These are phyloP conservation scores for Caligus rogercresseyi DNA, from an alignment of 1,140 invertebrate genomes.

Conservation along the genomic window DNA sequence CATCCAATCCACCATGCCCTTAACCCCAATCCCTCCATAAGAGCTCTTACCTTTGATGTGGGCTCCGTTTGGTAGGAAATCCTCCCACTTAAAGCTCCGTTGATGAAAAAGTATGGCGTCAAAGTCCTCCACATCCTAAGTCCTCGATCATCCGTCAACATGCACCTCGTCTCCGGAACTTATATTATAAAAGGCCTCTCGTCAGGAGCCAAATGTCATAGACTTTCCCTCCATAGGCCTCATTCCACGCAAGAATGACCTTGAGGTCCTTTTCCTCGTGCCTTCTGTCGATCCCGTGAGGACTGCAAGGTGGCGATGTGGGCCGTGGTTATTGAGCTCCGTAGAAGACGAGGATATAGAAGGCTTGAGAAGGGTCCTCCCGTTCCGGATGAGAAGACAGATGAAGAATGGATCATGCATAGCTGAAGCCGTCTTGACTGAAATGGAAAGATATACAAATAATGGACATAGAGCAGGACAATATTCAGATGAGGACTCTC, in stretches of 20 bases:
- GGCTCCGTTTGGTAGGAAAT: conserved; percentile 5
- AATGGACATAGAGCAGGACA: no score
- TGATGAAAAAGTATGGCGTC: conserved; percentile 18
- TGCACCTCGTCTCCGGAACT: conserved; percentile 18
- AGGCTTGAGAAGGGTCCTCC: no score
- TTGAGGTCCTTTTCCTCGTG: conserved; percentile 1
- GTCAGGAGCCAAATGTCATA: conserved; percentile 19
- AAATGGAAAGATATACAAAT: no score
- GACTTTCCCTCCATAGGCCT: conserved; percentile 8
- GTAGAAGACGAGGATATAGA: no score
- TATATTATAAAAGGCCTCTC: conserved; percentile 14
- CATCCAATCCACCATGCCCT: no score
- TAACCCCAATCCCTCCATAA: no score
- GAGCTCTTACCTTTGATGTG: conserved; percentile 13
- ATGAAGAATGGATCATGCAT: no score
- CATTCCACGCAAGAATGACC: conserved; percentile 15
- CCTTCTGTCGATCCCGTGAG: conserved; percentile 5
- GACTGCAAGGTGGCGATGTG: no score
- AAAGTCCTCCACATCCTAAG: conserved; percentile 16
- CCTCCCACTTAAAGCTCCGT: conserved; percentile 10
- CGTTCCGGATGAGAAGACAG: no score
- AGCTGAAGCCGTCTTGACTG: no score
- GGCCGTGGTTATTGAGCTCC: no score
- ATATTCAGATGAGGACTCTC: no score
- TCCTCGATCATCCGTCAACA: not conserved